phyloP scores from a whole-genome alignment of 1,140 invertebrate species.

The Ephestia elutella region DNA sequence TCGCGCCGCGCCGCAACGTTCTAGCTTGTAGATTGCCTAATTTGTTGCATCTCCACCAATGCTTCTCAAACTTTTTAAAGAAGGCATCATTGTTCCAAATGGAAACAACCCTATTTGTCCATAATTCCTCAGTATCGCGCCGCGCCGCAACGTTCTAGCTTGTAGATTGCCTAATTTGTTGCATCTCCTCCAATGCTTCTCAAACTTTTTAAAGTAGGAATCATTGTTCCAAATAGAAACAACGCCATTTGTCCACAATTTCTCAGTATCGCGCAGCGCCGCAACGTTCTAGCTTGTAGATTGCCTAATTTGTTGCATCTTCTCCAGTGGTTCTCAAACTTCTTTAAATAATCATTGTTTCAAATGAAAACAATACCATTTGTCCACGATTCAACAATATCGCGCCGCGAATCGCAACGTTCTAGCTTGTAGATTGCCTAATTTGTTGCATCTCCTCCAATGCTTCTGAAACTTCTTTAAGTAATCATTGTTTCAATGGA shows the following conservation, averaged over 20 bases:
- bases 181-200: not conserved
- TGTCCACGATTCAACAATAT: not conserved
- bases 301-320: constrained; percentile 1
- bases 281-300: not conserved
- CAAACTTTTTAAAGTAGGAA: not conserved
- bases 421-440: constrained; percentile 1
- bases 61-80: not conserved
- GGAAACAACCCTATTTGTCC: not conserved
- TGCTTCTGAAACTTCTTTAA: not conserved
- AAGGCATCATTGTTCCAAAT: too few relatives aligned
- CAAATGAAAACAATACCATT: not conserved
- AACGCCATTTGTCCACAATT: not conserved
- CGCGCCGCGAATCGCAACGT: not conserved
- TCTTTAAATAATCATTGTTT: not conserved
- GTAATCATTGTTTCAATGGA: not conserved
- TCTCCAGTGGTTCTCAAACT: not conserved
- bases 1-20: not conserved
- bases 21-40: constrained; percentile 1
- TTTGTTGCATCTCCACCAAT: not conserved
- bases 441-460: not conserved
- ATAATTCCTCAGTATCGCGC: not conserved
- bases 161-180: constrained; percentile 1
- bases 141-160: not conserved
- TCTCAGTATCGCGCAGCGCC: not conserved
- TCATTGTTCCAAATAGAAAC: not conserved